Percentiles rank a stretch among this genome's conserved stretches.
These are phyloP conservation scores for Magallana nippona DNA, from an alignment of 2,888 invertebrate genomes.

Conservation along the genomic window DNA sequence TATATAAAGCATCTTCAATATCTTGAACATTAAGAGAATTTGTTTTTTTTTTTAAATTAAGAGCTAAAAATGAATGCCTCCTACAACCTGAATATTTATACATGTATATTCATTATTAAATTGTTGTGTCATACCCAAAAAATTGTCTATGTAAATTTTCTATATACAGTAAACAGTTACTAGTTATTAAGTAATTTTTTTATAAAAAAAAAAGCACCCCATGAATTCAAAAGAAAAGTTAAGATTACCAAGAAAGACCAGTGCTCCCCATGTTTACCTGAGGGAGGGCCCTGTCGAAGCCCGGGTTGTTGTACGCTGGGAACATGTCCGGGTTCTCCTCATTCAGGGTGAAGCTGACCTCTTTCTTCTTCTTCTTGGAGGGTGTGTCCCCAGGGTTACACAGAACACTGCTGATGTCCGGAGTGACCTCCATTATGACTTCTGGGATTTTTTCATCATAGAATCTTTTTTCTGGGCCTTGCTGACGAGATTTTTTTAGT, in stretches of 20 bases:
- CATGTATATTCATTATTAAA: too few species aligned
- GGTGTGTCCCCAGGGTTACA: slow-evolving; percentile 40
- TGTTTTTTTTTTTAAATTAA: too few species aligned
- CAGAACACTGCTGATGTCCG: slow-evolving; percentile 51
- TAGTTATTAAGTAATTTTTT: too few species aligned
- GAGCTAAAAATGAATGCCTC: too few species aligned
- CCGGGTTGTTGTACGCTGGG: not conserved
- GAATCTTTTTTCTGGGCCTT: slow-evolving; percentile 26
- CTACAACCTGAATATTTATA: too few species aligned
- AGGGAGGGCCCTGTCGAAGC: not conserved
- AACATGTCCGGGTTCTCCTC: slow-evolving; percentile 49
- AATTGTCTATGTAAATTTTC: too few species aligned
- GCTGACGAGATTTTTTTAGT: slow-evolving; percentile 5
- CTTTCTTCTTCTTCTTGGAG: slow-evolving; percentile 59
- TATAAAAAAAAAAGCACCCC: too few species aligned
- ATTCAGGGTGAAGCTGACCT: slow-evolving; percentile 65
- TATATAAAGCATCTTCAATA: too few species aligned
- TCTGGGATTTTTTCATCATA: slow-evolving; percentile 4
- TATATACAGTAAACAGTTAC: too few species aligned
- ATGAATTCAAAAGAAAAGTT: not conserved
- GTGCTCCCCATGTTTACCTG: not conserved
- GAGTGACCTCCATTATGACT: slow-evolving; percentile 18
- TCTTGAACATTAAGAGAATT: too few species aligned
- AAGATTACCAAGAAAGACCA: not conserved
- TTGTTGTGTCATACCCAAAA: too few species aligned